Percentiles rank a stretch among this genome's conserved stretches.
Evolutionary conservation across 2,113 vertebrate genomes (phyloP).

Genomic region (Nothocercus nigrocapillus): DNA sequence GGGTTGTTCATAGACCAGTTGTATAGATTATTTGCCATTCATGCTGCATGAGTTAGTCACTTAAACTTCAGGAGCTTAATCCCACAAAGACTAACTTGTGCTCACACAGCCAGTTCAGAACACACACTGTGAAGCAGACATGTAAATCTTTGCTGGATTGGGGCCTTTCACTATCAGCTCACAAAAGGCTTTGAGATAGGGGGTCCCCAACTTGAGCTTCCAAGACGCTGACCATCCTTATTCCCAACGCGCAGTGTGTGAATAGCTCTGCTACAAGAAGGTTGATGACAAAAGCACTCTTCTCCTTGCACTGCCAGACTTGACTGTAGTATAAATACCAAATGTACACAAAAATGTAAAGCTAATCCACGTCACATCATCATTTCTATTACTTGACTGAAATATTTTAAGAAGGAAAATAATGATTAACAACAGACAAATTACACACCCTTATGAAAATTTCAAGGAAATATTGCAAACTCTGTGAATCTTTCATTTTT

Average conservation of each 20-base stretch:
- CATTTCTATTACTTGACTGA: background rate
- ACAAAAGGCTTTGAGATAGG: background rate
- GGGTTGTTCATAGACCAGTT: background rate
- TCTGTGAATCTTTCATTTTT: constrained; percentile 20
- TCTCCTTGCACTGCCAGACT: background rate
- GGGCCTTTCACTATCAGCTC: background rate
- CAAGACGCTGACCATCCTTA: background rate
- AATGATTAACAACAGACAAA: constrained; percentile 47
- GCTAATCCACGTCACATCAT: constrained; percentile 23
- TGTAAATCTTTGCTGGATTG: background rate
- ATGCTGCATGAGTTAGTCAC: background rate
- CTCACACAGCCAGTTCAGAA: background rate
- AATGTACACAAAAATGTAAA: constrained; percentile 62
- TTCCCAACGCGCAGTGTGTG: background rate
- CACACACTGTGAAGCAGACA: background rate
- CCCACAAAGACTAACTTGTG: constrained; percentile 8
- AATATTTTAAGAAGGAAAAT: constrained; percentile 63
- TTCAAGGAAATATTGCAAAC: constrained; percentile 35
- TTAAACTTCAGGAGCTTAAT: constrained; percentile 47
- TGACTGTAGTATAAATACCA: constrained; percentile 57
- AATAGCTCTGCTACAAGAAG: background rate
- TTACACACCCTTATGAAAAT: constrained; percentile 42
- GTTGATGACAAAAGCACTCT: background rate
- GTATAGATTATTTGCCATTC: constrained; percentile 30
- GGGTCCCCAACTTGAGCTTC: background rate